A percentile compares a stretch with the other conserved stretches of the same genome.
Conservation (phyloP, 2,797 vertebrate species). For the Carduelis carduelis region DNA sequence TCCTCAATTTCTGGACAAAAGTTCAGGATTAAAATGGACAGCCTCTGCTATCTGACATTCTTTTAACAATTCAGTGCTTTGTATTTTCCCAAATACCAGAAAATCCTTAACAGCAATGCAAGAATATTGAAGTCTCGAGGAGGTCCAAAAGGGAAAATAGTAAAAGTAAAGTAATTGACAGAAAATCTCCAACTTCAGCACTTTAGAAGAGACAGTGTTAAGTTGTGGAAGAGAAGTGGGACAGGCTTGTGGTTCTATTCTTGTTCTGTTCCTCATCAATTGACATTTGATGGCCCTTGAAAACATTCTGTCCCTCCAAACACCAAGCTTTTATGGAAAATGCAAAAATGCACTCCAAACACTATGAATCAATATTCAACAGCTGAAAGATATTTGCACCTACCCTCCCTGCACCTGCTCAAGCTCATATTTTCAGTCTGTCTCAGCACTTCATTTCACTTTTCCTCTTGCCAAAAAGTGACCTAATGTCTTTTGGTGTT, state of each 20-base stretch:
- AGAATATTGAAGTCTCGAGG: background rate
- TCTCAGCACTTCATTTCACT: background rate
- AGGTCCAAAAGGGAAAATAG: background rate
- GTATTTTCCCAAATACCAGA: background rate
- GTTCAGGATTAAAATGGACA: background rate
- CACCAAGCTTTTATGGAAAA: background rate
- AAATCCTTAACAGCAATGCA: background rate
- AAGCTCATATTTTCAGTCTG: background rate
- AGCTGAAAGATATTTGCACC: background rate
- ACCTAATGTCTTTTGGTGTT: constrained; percentile 17
- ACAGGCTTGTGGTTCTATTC: background rate
- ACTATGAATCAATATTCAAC: background rate
- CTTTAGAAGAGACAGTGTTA: background rate
- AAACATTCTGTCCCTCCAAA: background rate
- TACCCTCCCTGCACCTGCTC: background rate
- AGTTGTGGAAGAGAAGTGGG: background rate
- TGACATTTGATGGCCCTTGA: background rate
- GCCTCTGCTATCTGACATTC: background rate
- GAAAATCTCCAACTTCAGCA: background rate
- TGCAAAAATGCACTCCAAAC: background rate
- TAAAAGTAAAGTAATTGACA: background rate
- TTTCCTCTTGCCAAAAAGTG: constrained; percentile 11
- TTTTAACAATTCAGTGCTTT: background rate
- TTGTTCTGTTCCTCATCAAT: background rate
- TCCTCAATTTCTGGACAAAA: background rate